Evolutionary conservation across 2,797 vertebrate genomes (phyloP), one percentile per base, ranked within the genome.

Genomic region (Chelonia mydas): DNA sequence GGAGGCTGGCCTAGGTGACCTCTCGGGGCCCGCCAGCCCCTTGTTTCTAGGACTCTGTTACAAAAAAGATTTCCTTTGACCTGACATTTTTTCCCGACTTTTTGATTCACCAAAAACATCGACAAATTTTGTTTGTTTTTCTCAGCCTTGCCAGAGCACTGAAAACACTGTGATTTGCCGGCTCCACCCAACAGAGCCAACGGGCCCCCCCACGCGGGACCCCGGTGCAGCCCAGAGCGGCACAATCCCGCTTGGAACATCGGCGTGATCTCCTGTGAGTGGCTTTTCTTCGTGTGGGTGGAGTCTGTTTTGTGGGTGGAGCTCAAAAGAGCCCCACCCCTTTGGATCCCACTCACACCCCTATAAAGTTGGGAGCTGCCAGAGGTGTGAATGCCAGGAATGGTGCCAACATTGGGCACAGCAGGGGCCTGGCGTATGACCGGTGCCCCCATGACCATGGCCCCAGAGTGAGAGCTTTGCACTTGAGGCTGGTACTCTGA

Each of bases 141-240:
- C 61, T n/a, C 59, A 55, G 8, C 54, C 7, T 59, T 59, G 55
- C 55, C 27, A 68, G 61, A 68, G 61, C 17, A 19, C n/a, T 8
- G 16, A 13, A 15, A 61, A 61, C 15, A 16, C 31, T 3, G 13
- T 12, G 15, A 61, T 33, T 33, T 61, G 31, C 61, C 33, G 33
- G 61, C 15, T n/a, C 33, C 61, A 65, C 7, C 31, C 59, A 65
- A 7, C 59, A 65, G 59, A 61, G 59, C 59, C 31, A 61, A 61
- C 3, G 0, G 59, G 15, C 31, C 15, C 15, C 13, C 6, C 15
- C 13, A 3, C 6, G 13, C 3, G 31, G 59, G 59, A 61, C 33
- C 61, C 33, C 8, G 7, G 57, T 12, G 25, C 27, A 28, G 25
- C 53, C 53, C 21, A 7, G 21, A 54, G 53, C 7, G 1, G 57